A percentile compares a stretch with the other conserved stretches of the same genome.
Conservation (phyloP, 2,888 invertebrate species). For the Oscheius onirici region DNA sequence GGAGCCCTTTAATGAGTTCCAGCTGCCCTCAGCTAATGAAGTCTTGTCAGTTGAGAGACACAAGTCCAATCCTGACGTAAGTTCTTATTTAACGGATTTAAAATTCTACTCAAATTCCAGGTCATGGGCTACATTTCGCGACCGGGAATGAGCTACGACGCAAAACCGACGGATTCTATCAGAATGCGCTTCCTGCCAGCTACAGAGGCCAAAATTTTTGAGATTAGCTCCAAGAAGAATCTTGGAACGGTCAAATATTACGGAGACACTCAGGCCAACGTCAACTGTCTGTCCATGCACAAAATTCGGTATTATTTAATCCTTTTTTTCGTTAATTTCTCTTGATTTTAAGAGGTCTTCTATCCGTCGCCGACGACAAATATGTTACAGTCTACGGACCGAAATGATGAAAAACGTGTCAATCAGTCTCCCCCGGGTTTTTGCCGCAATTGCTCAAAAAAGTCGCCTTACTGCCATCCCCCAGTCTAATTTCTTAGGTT, state of each 20-base stretch:
- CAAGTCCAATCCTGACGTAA: neutral
- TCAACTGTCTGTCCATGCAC: neutral
- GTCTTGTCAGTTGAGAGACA: conserved; percentile 1
- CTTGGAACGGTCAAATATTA: neutral
- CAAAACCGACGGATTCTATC: neutral
- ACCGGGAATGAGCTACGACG: neutral
- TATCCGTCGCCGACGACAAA: conserved; percentile 31
- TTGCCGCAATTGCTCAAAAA: neutral
- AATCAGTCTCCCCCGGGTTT: neutral
- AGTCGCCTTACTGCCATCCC: neutral
- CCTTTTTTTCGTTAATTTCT: neutral
- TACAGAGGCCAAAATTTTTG: conserved; percentile 5
- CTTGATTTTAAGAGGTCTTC: conserved; percentile 6
- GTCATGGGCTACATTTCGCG: conserved; percentile 3
- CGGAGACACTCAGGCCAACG: neutral
- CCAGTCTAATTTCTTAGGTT: no score
- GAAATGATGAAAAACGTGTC: neutral
- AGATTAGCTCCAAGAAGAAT: neutral
- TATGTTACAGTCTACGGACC: conserved; percentile 16
- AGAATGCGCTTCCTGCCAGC: neutral
- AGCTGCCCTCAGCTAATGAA: neutral
- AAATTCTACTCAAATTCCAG: conserved; percentile 1
- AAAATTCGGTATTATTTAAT: conserved; percentile 1
- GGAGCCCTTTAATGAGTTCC: conserved; percentile 22
- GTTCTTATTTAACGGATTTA: neutral